Percentiles rank a stretch among this genome's conserved stretches.
phyloP scores from a whole-genome alignment of 2,113 vertebrate genomes.

The Eretmochelys imbricata region DNA sequence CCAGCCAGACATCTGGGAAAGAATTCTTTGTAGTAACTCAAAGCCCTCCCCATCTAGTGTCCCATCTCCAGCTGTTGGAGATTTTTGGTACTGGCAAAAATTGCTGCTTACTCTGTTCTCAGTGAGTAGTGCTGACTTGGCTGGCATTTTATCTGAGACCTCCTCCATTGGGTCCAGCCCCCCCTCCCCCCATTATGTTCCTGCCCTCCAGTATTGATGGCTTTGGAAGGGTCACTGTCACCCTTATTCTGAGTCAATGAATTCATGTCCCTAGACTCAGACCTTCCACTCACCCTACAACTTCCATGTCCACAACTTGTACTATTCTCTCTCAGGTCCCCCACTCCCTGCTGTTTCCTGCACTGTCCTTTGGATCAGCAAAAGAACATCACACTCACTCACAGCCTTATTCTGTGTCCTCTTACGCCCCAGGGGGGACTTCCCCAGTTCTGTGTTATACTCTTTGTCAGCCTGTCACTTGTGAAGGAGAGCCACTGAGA shows the following conservation, averaged over 20 bases:
- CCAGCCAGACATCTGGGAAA: too few species aligned
- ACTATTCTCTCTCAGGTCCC: neutral
- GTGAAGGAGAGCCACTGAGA: neutral
- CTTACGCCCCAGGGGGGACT: neutral
- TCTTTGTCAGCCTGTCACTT: neutral
- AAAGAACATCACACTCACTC: neutral
- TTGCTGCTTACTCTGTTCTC: neutral
- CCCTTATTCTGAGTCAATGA: neutral
- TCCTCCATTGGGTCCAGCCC: neutral
- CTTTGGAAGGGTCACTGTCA: neutral
- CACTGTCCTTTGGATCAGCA: neutral
- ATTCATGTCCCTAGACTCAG: neutral
- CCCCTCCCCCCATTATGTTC: neutral
- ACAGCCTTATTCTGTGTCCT: neutral
- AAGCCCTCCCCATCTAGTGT: too few species aligned
- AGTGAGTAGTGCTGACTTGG: neutral
- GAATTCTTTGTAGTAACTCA: too few species aligned
- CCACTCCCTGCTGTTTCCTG: neutral
- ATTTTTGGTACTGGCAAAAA: too few species aligned
- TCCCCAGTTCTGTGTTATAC: neutral
- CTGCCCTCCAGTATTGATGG: neutral
- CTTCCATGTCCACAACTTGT: accelerated
- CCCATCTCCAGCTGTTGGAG: too few species aligned
- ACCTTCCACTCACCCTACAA: neutral
- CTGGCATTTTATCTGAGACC: neutral